Evolutionary conservation across 1,140 invertebrate species (phyloP).

Genomic region (Musca vetustissima): DNA sequence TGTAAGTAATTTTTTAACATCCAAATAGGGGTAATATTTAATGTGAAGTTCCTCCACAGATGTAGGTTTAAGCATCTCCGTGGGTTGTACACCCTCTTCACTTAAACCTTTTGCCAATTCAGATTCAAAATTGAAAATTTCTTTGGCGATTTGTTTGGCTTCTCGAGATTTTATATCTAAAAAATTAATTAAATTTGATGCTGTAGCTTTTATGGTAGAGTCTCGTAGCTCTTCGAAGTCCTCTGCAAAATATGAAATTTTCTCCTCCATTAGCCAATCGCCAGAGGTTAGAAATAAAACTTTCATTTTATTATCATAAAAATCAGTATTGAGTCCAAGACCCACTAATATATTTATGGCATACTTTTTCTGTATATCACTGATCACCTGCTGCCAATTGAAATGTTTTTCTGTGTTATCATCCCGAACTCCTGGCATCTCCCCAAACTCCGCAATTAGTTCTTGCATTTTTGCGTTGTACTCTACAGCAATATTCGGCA

Average conservation of each 20-base stretch:
- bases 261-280: constrained; percentile 29
- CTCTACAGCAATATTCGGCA: constrained; percentile 15
- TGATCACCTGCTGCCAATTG: constrained; percentile 33
- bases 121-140: constrained; percentile 44
- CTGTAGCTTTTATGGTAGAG: constrained; percentile 19
- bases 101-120: constrained; percentile 35
- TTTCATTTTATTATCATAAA: constrained; percentile 37
- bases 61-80: constrained; percentile 25
- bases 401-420: constrained; percentile 29
- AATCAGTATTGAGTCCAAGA: constrained; percentile 34
- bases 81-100: constrained; percentile 31
- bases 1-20: constrained; percentile 32
- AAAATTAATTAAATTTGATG: constrained; percentile 26
- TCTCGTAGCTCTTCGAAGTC: constrained; percentile 30
- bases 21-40: constrained; percentile 31
- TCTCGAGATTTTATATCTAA: constrained; percentile 29
- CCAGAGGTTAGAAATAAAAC: constrained; percentile 34
- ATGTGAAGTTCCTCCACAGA: constrained; percentile 33
- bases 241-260: constrained; percentile 37
- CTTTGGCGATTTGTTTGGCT: constrained; percentile 31
- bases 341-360: constrained; percentile 31
- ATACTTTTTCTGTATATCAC: constrained; percentile 32
- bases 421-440: constrained; percentile 35
- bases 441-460: constrained; percentile 36
- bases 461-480: constrained; percentile 29